A percentile compares a stretch with the other conserved stretches of the same genome.
phyloP scores from a whole-genome alignment of 2,113 vertebrate genomes.

The Isurus oxyrinchus region DNA sequence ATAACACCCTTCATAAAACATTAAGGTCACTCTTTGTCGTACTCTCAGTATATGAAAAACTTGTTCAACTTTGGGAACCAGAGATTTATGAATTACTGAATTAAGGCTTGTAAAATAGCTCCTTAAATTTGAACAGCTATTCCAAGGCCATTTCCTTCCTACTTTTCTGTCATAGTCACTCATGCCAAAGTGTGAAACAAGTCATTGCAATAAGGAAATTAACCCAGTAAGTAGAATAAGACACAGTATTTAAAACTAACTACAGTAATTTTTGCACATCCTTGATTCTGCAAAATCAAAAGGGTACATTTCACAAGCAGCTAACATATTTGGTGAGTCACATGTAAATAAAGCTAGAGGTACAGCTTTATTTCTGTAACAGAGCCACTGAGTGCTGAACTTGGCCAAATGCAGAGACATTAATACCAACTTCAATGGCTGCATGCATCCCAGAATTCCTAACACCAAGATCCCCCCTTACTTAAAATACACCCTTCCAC shows the following conservation, averaged over 20 bases:
- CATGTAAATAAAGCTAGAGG: background rate
- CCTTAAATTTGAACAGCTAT: background rate
- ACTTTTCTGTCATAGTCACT: background rate
- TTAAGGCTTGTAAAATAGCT: background rate
- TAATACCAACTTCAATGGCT: background rate
- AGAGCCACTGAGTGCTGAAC: background rate
- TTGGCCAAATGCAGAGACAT: background rate
- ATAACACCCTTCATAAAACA: background rate
- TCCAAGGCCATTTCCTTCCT: background rate
- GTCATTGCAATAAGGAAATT: background rate
- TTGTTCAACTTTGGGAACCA: background rate
- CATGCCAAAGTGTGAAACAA: background rate
- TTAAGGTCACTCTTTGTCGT: background rate
- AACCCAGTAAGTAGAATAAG: background rate
- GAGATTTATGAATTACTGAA: no score
- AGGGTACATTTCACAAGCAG: background rate
- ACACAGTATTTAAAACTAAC: background rate
- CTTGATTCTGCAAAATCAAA: background rate
- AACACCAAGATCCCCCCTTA: background rate
- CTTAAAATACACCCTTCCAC: background rate
- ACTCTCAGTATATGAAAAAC: background rate
- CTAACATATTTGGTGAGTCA: background rate
- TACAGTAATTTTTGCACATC: background rate
- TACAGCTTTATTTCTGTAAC: background rate
- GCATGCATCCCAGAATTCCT: background rate